Conservation (phyloP, 1,140 invertebrate genomes). For the Caenorhabditis briggsae region DNA sequence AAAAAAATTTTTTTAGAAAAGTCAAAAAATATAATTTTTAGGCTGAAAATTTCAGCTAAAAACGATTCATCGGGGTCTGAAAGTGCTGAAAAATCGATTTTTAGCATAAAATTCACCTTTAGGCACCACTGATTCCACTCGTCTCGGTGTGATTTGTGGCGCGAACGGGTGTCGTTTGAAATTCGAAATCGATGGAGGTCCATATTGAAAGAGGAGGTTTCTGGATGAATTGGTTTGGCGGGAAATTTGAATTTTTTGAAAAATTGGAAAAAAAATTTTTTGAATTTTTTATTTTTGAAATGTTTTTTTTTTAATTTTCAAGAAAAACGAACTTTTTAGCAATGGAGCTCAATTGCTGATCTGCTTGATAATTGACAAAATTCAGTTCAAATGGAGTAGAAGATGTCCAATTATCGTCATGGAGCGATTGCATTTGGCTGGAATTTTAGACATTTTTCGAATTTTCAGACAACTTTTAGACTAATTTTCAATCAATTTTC, state of each 20-base stretch:
- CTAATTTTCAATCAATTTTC: too few species aligned
- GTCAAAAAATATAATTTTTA: too few species aligned
- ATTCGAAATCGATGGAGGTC: slow-evolving; percentile 11
- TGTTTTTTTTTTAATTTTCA: too few species aligned
- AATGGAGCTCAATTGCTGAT: background rate
- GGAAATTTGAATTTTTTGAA: background rate
- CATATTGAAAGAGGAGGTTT: slow-evolving; percentile 41
- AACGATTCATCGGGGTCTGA: background rate
- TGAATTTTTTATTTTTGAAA: too few species aligned
- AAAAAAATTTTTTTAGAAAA: too few species aligned
- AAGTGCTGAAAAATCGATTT: background rate
- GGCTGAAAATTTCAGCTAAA: background rate
- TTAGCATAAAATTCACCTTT: background rate
- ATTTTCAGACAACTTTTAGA: too few species aligned
- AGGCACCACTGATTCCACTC: background rate
- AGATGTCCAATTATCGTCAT: slow-evolving; percentile 23
- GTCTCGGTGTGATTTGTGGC: background rate
- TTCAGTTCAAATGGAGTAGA: background rate
- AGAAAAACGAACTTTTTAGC: background rate
- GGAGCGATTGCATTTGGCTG: slow-evolving; percentile 22
- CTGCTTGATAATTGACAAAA: slow-evolving; percentile 26
- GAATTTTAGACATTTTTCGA: background rate
- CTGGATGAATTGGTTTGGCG: background rate
- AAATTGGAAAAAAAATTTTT: too few species aligned
- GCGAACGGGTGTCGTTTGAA: slow-evolving; percentile 21